Evolutionary conservation across 2,888 invertebrate species (phyloP).

Genomic region (Dynastes hyllus): DNA sequence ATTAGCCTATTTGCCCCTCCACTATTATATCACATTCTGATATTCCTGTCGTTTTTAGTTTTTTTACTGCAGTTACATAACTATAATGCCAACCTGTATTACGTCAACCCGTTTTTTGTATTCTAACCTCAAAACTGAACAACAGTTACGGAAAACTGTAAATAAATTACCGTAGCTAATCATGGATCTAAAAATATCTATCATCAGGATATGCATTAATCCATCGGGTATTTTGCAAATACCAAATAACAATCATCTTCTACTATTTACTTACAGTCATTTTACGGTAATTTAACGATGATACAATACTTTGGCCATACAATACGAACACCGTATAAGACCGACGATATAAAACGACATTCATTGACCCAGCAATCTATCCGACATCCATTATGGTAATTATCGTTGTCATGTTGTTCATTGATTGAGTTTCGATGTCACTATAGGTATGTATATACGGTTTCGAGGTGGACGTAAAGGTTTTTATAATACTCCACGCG

Average conservation of each 20-base stretch:
- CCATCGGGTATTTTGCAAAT: background rate
- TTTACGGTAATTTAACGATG: slow-evolving; percentile 30
- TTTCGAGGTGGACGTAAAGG: background rate
- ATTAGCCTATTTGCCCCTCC: too few relatives aligned
- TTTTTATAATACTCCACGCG: background rate
- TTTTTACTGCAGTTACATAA: too few relatives aligned
- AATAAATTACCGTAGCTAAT: background rate
- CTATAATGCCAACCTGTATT: background rate
- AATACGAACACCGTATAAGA: background rate
- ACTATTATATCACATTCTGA: too few relatives aligned
- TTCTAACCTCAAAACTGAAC: background rate
- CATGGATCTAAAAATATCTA: background rate
- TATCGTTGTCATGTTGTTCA: slow-evolving; percentile 5
- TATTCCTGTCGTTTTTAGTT: too few relatives aligned
- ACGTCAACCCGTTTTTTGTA: background rate
- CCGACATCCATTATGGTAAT: background rate
- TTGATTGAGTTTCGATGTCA: slow-evolving; percentile 32
- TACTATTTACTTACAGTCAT: background rate
- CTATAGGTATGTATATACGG: too few relatives aligned
- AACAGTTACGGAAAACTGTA: slow-evolving; percentile 16
- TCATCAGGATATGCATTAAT: background rate
- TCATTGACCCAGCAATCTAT: slow-evolving; percentile 35
- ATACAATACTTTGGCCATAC: background rate
- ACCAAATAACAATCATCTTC: background rate
- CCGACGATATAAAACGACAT: background rate